A percentile compares a stretch with the other conserved stretches of the same genome.
phyloP scores from a whole-genome alignment of 2,888 invertebrate species.

The Himalopsyche kuldschensis region DNA sequence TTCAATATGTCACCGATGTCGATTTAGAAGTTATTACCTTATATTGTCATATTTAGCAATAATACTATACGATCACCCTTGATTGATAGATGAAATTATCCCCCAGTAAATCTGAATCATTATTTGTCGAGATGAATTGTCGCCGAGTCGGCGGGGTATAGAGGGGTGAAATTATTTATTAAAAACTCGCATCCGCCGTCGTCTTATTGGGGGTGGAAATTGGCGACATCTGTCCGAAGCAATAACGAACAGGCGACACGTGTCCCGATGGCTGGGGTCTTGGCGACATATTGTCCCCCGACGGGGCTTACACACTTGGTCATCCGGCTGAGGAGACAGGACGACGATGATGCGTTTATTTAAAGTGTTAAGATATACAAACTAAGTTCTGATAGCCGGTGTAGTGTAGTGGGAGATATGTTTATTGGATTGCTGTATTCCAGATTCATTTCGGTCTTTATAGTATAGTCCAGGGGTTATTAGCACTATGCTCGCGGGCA shows the following conservation, averaged over 20 bases:
- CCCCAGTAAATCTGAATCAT: background rate
- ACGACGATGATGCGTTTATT: too few species aligned
- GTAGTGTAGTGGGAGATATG: too few species aligned
- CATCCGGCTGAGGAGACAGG: background rate
- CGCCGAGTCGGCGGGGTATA: background rate
- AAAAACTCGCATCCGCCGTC: background rate
- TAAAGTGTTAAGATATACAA: too few species aligned
- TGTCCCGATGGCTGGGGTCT: background rate
- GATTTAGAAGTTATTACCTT: background rate
- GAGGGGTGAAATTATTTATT: background rate
- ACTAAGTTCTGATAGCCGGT: too few species aligned
- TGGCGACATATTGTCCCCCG: background rate
- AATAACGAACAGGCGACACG: background rate
- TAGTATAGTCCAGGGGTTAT: too few species aligned
- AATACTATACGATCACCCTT: background rate
- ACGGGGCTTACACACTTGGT: background rate
- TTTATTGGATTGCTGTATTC: too few species aligned
- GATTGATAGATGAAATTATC: background rate
- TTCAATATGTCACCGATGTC: background rate
- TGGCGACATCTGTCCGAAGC: background rate
- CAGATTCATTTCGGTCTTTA: too few species aligned
- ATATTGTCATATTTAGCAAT: background rate
- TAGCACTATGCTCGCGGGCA: too few species aligned
- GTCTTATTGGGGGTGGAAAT: background rate
- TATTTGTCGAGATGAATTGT: background rate